A percentile compares a stretch with the other conserved stretches of the same genome.
Evolutionary conservation across 2,113 vertebrate genomes (phyloP).

Genomic region (Equus przewalskii): DNA sequence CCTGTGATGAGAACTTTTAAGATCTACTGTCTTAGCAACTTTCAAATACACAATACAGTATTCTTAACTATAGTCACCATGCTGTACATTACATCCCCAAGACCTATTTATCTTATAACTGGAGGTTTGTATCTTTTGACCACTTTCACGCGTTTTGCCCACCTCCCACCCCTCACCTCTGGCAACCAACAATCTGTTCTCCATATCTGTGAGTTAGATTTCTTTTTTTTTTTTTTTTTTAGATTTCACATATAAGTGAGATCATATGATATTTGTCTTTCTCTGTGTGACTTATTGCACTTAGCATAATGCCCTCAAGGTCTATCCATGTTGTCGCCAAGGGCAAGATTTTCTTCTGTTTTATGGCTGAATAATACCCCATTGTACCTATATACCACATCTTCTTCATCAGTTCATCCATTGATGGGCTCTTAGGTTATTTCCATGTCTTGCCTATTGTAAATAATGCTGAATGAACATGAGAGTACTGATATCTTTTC

Average conservation of each 20-base stretch:
- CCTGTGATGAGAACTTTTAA: neutral
- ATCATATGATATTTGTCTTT: neutral
- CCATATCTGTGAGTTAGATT: neutral
- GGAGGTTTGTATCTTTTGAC: neutral
- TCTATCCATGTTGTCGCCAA: neutral
- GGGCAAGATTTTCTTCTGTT: neutral
- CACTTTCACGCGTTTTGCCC: neutral
- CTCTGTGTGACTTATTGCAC: neutral
- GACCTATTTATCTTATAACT: neutral
- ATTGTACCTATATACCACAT: neutral
- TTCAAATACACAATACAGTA: neutral
- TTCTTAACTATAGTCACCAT: neutral
- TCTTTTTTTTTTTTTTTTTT: neutral
- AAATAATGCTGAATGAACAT: neutral
- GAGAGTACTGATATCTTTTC: neutral
- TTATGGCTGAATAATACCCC: neutral
- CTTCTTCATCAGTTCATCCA: neutral
- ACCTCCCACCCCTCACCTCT: neutral
- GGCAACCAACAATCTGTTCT: neutral
- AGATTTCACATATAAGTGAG: neutral
- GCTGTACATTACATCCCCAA: neutral
- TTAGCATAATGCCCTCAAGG: neutral
- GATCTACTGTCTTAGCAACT: neutral
- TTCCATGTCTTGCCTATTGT: neutral
- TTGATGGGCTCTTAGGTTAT: neutral